Evolutionary conservation across 2,888 invertebrate species (phyloP).

Genomic region (Erebia ligea): DNA sequence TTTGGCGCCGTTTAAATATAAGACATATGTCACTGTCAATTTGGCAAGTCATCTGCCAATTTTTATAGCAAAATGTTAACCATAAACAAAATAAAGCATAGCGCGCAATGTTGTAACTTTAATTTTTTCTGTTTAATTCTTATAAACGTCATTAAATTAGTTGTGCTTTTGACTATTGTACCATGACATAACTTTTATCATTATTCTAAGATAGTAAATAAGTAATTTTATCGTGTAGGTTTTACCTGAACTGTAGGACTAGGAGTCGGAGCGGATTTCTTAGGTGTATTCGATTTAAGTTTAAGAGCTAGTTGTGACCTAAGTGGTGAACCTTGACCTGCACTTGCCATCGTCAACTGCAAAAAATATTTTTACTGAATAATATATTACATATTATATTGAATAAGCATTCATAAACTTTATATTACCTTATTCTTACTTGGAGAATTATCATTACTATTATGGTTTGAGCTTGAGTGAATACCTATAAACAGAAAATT

Average conservation of each 20-base stretch:
- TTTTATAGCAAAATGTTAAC: neutral
- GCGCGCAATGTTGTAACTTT: neutral
- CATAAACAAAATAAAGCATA: neutral
- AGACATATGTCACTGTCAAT: slow-evolving; percentile 4
- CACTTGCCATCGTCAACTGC: slow-evolving; percentile 78
- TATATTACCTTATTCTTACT: slow-evolving; percentile 70
- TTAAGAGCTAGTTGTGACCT: slow-evolving; percentile 88
- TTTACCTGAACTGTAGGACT: slow-evolving; percentile 77
- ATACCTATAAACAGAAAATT: slow-evolving; percentile 55
- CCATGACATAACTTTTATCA: no score
- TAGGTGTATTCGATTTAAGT: slow-evolving; percentile 84
- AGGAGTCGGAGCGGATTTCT: slow-evolving; percentile 69
- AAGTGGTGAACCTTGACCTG: slow-evolving; percentile 89
- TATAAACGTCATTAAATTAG: no score
- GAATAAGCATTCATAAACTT: neutral
- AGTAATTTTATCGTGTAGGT: neutral
- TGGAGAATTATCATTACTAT: slow-evolving; percentile 74
- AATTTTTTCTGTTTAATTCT: neutral
- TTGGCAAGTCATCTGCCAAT: neutral
- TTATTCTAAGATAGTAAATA: no score
- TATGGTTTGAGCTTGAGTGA: slow-evolving; percentile 70
- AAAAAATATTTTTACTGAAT: slow-evolving; percentile 40
- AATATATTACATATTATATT: slow-evolving; percentile 6
- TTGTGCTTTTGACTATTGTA: no score
- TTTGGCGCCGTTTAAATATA: slow-evolving; percentile 17